Base-by-base conservation (phyloP, 23 tunicate species). In the Ascidia mentula region DNA sequence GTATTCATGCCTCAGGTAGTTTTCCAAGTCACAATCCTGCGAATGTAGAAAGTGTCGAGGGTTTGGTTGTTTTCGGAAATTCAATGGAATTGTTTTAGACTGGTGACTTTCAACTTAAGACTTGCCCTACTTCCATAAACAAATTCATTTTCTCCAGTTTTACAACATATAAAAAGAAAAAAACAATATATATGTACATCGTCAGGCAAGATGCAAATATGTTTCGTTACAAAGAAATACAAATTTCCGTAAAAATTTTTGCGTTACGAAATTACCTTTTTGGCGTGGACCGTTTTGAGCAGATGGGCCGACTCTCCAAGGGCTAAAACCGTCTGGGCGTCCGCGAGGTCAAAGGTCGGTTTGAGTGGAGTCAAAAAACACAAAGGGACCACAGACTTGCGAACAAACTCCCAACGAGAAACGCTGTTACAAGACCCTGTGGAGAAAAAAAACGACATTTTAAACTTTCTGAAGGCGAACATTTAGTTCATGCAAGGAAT, bases 311-410 rank as follows among this genome's bases (percentile, higher is more conserved):
- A 82, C 74, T 96, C 97, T 24, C 83, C 82, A 6, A 96, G 76
- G 22, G 96, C 94, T 34, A 96, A 80, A 37, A 91, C 84, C 0
- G 99, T 87, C 69, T 96, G 99, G 9, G 97, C 99, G 70, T 96
- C 99, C 45, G 60, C 60, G 38, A 96, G 80, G 79, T 96, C 99
- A 73, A 87, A 96, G 31, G 60, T 53, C 0, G 88, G 77, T 18
- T 60, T 71, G 72, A 88, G 35, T 13, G 99, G 99, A 18, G 97
- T 97, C 76, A 79, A 40, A 42, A 96, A 91, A 74, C 99, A 96
- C 20, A 89, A 84, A 18, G 97, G 97, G 36, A 96, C 79, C 33
- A 86, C 80, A 35, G 42, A 35, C 39, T 74, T 36, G 6, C 45
- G 40, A 38, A 74, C 78, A 28, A 74, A 74, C 17, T 74, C 78